Evolutionary conservation across 2,797 vertebrate species (phyloP).

Genomic region (Meriones psammophilus): DNA sequence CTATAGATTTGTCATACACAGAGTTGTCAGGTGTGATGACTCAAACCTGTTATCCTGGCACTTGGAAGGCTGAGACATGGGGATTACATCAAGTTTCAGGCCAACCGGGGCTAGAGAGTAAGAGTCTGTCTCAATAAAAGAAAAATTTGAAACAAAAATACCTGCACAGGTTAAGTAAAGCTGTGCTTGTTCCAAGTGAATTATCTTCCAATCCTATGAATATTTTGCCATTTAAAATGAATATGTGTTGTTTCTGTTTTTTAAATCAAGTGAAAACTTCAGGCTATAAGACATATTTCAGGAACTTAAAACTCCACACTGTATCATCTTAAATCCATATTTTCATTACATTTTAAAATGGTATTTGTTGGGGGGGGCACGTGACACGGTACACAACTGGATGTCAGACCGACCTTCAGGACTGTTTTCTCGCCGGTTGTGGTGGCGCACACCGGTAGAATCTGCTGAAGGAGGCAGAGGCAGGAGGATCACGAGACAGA

Average conservation of each 20-base stretch:
- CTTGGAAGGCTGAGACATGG: not conserved
- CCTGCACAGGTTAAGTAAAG: no score
- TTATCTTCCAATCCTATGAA: not conserved
- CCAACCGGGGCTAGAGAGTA: not conserved
- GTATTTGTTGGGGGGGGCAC: not conserved
- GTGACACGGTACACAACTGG: no score
- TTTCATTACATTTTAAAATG: not conserved
- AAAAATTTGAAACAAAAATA: not conserved
- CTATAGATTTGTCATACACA: constrained; percentile 13
- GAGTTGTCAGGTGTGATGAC: not conserved
- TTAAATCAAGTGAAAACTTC: not conserved
- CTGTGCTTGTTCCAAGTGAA: not conserved
- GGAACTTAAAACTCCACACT: not conserved
- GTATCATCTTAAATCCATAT: not conserved
- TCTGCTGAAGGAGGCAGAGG: no score
- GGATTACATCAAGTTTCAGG: not conserved
- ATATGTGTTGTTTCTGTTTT: not conserved
- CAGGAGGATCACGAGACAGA: no score
- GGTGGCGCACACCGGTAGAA: no score
- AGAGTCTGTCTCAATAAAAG: not conserved
- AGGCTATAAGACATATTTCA: not conserved
- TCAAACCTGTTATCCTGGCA: not conserved
- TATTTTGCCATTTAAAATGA: not conserved
- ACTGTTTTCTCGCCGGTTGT: no score
- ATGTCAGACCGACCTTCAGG: no score